Base-by-base conservation (phyloP, 1,140 invertebrate genomes). In the Chironomus tepperi region DNA sequence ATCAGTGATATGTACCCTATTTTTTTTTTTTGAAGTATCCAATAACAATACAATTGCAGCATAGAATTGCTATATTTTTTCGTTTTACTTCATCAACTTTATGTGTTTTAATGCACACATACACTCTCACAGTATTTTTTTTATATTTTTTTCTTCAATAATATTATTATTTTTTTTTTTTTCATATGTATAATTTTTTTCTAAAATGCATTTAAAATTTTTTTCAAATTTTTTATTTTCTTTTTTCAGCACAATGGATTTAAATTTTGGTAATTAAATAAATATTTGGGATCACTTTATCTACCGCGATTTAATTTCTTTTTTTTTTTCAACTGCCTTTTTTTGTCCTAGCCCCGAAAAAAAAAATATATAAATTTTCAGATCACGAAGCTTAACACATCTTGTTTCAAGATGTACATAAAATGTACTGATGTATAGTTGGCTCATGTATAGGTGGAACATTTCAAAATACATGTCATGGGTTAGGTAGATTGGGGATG, bases 21-120 rank as follows among this genome's bases (percentile, higher is more conserved):
- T 12, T 57, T 2, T 34, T 34, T 34, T 34, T 34, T 34, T 57
- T 57, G 12, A 57, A 57, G 47, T 57, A 57, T 57, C 47, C 47
- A 57, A 57, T 57, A 57, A 57, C 65, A 21, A 70, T 70, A 70
- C 65, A 70, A 70, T 70, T 70, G 65, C 65, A 70, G 19, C 6
- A 70, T 57, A 70, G 19, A 70, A 70, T 70, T 19, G 19, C 16
- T 70, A 70, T 70, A 70, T 70, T 70, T 21, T 34, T 34, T 57
- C 47, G 47, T 57, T 57, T 57, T 57, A 57, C 47, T 57, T 57
- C 47, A 57, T 70, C 65, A 70, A 70, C 65, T 70, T 70, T 70
- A 21, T 70, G 16, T 70, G 16, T 70, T 70, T 70, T 18, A 19
- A 19, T 70, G 16, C 6, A 70, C 65, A 70, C 65, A 57, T 15